These are phyloP conservation scores for Lota lota DNA, from an alignment of 2,113 vertebrate genomes.

Conservation along the genomic window DNA sequence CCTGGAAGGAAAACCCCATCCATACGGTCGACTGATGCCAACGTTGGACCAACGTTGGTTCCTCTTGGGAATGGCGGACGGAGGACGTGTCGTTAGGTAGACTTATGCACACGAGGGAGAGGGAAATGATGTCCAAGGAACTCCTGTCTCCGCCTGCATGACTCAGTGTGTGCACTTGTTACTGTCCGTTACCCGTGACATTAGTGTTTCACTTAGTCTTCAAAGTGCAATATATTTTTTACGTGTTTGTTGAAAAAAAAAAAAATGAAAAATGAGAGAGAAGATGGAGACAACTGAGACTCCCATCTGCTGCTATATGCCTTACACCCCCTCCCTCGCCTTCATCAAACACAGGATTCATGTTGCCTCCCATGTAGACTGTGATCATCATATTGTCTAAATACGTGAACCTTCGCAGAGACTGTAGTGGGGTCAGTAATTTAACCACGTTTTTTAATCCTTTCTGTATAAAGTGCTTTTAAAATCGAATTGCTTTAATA, in stretches of 20 bases:
- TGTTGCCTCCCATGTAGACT: constrained; percentile 52
- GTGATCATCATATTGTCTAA: constrained; percentile 28
- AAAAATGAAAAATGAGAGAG: constrained; percentile 23
- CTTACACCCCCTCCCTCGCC: constrained; percentile 63
- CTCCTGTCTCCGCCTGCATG: constrained; percentile 58
- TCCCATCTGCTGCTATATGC: constrained; percentile 68
- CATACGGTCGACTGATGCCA: no score
- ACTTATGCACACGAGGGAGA: constrained; percentile 45
- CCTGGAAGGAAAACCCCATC: background rate
- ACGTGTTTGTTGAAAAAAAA: constrained; percentile 35
- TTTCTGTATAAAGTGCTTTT: constrained; percentile 49
- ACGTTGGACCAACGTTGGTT: background rate
- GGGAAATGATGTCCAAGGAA: constrained; percentile 26
- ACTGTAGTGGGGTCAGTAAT: constrained; percentile 30
- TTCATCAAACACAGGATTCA: constrained; percentile 46
- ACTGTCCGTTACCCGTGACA: constrained; percentile 60
- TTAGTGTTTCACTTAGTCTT: constrained; percentile 63
- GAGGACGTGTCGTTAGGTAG: constrained; percentile 39
- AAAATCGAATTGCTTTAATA: constrained; percentile 43
- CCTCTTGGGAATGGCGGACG: constrained; percentile 23
- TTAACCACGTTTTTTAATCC: constrained; percentile 31
- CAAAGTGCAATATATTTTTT: constrained; percentile 77
- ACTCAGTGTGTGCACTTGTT: constrained; percentile 47
- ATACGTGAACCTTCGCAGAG: constrained; percentile 27
- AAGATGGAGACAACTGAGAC: constrained; percentile 35